Evolutionary conservation across 2,797 vertebrate species (phyloP), one percentile per base, ranked within the genome.

Genomic region (Acanthis flammea): DNA sequence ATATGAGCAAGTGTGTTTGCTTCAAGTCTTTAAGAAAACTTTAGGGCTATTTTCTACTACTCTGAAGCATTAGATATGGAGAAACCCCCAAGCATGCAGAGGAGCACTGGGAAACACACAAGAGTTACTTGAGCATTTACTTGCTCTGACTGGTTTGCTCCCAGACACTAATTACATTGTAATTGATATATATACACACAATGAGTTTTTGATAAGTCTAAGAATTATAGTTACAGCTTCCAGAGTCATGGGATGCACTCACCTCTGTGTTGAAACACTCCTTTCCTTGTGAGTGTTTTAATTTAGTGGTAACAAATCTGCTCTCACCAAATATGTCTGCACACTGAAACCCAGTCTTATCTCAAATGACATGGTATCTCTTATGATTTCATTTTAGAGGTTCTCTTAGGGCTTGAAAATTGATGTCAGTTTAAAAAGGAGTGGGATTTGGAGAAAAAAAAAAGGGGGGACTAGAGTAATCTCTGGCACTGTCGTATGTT

Each of bases 351-450:
- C 22, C 11, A 28, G 22, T 44, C 33, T 72, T 54, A 54, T 21
- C 35, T 82, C 58, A 50, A 78, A 48, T 27, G 9, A 50, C 22
- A 8, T 15, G 7, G 2, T 53, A 27, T 75, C 58, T 81, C 39
- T 66, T 31, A 39, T 13, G 24, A 42, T 42, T 65, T 85, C 8
- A 14, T 61, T 92, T 41, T 31, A 45, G 35, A 71, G 24, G 24
- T 85, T 54, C 83, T 86, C 51, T 66, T 73, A 60, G 23, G 41
- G 19, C 57, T 90, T 90, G 55, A 82, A 87, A 90, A 79, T 66
- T 70, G 16, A 48, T 90, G 55, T 55, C 51, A 41, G 14, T 88
- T 86, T 92, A 35, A 71, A 77, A 76, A 76, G 16, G 12, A 67
- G 3, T 37, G 44, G 44, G 44, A 66, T 73, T 70, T 89, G 42